These are phyloP conservation scores for Ophthalmotilapia sp. DNA, from an alignment of 2,113 vertebrate species.

Conservation along the genomic window DNA sequence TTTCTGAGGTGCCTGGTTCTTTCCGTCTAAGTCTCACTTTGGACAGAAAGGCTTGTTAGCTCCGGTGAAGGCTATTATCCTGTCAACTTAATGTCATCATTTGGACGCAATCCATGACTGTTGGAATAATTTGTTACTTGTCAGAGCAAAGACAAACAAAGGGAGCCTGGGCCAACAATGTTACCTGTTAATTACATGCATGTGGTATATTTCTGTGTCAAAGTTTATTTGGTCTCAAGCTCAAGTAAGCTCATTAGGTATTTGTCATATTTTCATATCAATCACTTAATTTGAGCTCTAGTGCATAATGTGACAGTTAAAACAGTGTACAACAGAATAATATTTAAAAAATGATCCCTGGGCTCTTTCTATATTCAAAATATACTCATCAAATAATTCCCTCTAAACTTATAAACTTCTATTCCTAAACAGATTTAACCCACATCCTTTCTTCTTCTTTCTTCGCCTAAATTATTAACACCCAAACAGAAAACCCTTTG, in stretches of 20 bases:
- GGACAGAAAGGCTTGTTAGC: background rate
- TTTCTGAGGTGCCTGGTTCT: constrained; percentile 18
- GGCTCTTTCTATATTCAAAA: background rate
- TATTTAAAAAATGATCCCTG: background rate
- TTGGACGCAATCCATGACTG: constrained; percentile 14
- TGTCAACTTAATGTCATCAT: constrained; percentile 34
- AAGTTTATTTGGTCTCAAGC: background rate
- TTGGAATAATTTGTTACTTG: constrained; percentile 45
- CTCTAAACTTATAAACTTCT: background rate
- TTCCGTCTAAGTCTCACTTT: background rate
- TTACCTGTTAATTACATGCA: constrained; percentile 8
- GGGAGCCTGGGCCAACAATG: constrained; percentile 23
- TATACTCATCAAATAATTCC: constrained; percentile 1
- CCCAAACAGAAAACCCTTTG: background rate
- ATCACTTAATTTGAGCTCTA: background rate
- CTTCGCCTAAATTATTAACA: constrained; percentile 1
- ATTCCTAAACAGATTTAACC: background rate
- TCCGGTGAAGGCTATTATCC: constrained; percentile 27
- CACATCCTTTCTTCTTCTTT: background rate
- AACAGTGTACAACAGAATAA: background rate
- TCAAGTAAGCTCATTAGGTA: background rate
- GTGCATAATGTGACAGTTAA: background rate
- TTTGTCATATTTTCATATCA: background rate
- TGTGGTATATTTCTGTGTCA: constrained; percentile 11
- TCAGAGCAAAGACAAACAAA: constrained; percentile 56